Evolutionary conservation across 2,888 invertebrate genomes (phyloP).

Genomic region (Panopea generosa): DNA sequence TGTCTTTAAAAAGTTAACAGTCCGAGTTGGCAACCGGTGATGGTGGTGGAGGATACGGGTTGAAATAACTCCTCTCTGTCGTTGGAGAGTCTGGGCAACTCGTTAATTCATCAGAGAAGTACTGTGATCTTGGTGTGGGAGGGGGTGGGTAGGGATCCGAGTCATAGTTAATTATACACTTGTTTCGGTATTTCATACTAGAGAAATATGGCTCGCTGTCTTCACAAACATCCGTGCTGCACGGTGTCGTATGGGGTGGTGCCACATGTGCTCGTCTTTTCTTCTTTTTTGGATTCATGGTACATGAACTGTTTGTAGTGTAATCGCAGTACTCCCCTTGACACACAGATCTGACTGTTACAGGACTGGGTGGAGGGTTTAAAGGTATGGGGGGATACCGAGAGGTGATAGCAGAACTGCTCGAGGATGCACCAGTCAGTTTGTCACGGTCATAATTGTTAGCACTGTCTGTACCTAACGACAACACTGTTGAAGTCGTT

Average conservation of each 20-base stretch:
- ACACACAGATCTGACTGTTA: constrained; percentile 86
- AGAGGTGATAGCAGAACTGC: constrained; percentile 88
- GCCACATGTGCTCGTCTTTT: constrained; percentile 90
- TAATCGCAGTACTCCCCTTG: constrained; percentile 75
- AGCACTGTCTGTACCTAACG: constrained; percentile 75
- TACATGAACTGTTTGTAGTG: constrained; percentile 81
- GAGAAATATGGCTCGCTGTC: constrained; percentile 85
- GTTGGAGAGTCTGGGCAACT: constrained; percentile 88
- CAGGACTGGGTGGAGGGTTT: constrained; percentile 96
- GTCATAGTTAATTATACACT: constrained; percentile 86
- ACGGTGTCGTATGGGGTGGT: constrained; percentile 95
- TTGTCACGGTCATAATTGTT: constrained; percentile 88
- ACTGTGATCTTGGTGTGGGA: constrained; percentile 91
- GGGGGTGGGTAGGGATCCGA: constrained; percentile 91
- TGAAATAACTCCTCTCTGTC: constrained; percentile 90
- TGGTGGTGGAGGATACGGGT: constrained; percentile 94
- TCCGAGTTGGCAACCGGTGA: constrained; percentile 88
- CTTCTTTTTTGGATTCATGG: constrained; percentile 85
- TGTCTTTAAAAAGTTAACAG: constrained; percentile 65
- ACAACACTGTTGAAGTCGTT: constrained; percentile 69
- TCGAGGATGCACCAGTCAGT: constrained; percentile 90
- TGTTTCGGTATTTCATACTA: constrained; percentile 69
- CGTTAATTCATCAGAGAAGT: constrained; percentile 88
- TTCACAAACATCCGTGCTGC: constrained; percentile 97
- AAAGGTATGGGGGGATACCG: constrained; percentile 91